Percentiles rank a stretch among this genome's conserved stretches.
Conservation (phyloP, 2,797 vertebrate genomes). For the Sebastolobus alascanus region DNA sequence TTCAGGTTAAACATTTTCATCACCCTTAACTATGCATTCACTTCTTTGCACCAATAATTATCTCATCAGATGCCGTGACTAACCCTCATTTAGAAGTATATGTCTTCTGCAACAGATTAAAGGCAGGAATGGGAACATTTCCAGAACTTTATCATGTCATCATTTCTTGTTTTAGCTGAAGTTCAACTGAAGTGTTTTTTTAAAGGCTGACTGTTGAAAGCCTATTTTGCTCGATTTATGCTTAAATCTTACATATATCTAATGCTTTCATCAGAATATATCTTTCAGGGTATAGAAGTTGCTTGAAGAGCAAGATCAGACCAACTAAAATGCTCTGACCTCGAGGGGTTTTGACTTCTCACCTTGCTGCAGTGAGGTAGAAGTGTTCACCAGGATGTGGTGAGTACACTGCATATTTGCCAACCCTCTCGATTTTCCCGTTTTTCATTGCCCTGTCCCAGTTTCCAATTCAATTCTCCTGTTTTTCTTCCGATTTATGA, state of each 20-base stretch:
- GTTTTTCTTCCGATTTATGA: too few relatives aligned
- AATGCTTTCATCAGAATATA: background rate
- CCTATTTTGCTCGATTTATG: background rate
- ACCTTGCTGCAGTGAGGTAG: background rate
- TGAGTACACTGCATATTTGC: background rate
- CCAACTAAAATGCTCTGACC: background rate
- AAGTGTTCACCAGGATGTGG: background rate
- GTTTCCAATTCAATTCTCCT: too few relatives aligned
- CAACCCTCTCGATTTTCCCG: too few relatives aligned
- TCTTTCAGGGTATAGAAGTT: background rate
- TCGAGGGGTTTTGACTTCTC: background rate
- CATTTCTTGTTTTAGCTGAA: background rate
- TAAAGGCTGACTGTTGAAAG: background rate
- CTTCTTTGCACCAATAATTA: slow-evolving; percentile 32
- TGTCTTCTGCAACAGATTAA: slow-evolving; percentile 22
- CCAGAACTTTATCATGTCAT: slow-evolving; percentile 24
- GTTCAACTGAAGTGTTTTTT: background rate
- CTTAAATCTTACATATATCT: background rate
- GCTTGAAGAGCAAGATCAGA: background rate
- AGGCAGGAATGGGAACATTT: slow-evolving; percentile 12
- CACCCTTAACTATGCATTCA: slow-evolving; percentile 52
- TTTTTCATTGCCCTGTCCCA: too few relatives aligned
- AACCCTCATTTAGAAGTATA: slow-evolving; percentile 17
- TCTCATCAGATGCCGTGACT: slow-evolving; percentile 35
- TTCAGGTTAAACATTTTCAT: slow-evolving; percentile 69